These are phyloP conservation scores for Alosa alosa DNA, from an alignment of 2,113 vertebrate species.

Conservation along the genomic window DNA sequence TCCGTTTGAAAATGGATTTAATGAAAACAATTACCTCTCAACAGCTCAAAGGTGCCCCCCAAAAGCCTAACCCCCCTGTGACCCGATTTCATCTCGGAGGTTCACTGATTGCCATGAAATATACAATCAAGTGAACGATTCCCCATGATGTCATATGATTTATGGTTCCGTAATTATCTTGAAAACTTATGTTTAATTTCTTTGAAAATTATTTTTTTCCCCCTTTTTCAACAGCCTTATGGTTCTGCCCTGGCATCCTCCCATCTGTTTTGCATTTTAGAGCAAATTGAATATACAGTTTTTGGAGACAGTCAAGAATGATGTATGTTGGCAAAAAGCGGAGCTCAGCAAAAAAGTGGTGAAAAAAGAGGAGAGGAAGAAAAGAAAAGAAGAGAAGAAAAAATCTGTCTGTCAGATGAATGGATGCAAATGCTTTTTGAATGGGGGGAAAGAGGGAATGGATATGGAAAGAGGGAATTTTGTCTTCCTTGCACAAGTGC, in stretches of 20 bases:
- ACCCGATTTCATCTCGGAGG: background rate
- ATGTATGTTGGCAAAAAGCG: conserved; percentile 23
- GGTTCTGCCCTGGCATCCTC: conserved; percentile 19
- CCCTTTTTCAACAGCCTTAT: background rate
- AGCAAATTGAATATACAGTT: conserved; percentile 26
- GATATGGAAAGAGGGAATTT: background rate
- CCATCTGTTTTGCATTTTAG: conserved; percentile 34
- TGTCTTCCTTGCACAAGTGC: background rate
- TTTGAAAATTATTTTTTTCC: conserved; percentile 22
- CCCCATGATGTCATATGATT: conserved; percentile 30
- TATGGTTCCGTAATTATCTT: conserved; percentile 32
- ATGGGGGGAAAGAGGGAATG: background rate
- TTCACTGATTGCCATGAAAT: conserved; percentile 26
- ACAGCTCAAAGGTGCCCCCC: conserved; percentile 2
- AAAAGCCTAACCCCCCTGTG: conserved; percentile 17
- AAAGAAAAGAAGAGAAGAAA: background rate
- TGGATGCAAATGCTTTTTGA: background rate
- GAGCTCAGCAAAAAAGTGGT: background rate
- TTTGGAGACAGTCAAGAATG: conserved; percentile 3
- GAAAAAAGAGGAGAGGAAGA: background rate
- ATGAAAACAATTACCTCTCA: conserved; percentile 6
- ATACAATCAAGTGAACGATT: conserved; percentile 31
- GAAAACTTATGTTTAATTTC: conserved; percentile 39
- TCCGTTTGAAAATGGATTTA: background rate
- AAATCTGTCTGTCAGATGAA: background rate